Evolutionary conservation across 2,113 vertebrate genomes (phyloP).

Genomic region (Sapajus apella): DNA sequence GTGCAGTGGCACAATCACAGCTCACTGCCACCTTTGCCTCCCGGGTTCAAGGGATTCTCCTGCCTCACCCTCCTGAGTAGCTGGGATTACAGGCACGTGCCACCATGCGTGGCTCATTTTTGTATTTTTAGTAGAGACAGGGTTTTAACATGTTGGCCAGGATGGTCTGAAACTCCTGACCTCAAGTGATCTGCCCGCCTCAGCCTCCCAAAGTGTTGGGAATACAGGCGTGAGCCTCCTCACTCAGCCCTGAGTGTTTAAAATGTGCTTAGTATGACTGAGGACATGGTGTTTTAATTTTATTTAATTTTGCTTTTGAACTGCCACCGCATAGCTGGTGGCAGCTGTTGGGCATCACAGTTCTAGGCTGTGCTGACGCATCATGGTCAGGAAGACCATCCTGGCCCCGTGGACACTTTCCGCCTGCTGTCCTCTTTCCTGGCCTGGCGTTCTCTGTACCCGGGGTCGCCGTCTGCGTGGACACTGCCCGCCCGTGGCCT

Average conservation of each 20-base stretch:
- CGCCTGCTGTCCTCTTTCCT: not conserved
- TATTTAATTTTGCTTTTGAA: conserved; percentile 10
- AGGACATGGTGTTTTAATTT: not conserved
- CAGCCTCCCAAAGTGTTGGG: too few species aligned
- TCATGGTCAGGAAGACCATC: rapidly evolving
- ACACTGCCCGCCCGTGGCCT: not conserved
- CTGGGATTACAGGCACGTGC: too few species aligned
- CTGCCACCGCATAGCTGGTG: not conserved
- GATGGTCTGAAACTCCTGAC: too few species aligned
- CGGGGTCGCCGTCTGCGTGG: not conserved
- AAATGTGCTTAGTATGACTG: not conserved
- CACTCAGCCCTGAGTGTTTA: not conserved
- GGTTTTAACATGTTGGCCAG: too few species aligned
- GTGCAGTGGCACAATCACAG: too few species aligned
- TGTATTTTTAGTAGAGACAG: too few species aligned
- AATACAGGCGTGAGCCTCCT: too few species aligned
- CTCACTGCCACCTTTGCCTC: too few species aligned
- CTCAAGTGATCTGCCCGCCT: too few species aligned
- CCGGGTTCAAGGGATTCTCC: too few species aligned
- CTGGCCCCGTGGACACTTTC: not conserved
- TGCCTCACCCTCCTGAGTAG: too few species aligned
- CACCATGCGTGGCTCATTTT: too few species aligned
- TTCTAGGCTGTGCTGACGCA: not conserved
- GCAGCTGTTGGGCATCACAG: not conserved
- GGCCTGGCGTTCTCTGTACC: not conserved